These are phyloP conservation scores for Chymomyza costata DNA, from an alignment of 1,140 invertebrate genomes.

Conservation along the genomic window DNA sequence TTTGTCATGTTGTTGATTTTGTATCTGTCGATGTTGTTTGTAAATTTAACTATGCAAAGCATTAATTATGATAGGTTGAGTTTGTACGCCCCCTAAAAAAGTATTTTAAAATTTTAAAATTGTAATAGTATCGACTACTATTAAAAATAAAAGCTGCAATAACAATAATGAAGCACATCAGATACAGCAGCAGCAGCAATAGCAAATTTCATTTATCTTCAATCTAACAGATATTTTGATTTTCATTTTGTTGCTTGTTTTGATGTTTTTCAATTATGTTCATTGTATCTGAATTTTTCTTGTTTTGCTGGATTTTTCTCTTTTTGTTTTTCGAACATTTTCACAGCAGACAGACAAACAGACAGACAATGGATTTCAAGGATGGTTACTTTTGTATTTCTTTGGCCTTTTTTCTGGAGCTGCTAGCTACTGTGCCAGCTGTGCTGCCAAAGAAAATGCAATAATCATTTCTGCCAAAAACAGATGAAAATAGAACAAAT, in stretches of 20 bases:
- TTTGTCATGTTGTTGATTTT: too few species aligned
- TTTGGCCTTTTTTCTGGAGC: not conserved
- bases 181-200: too few species aligned
- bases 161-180: constrained; percentile 5
- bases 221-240: constrained; percentile 46
- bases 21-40: too few species aligned
- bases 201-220: constrained; percentile 23
- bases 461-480: constrained; percentile 59
- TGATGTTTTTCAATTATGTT: constrained; percentile 64
- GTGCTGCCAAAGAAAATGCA: constrained; percentile 33
- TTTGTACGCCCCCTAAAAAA: too few species aligned
- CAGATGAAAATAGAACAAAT: constrained; percentile 35
- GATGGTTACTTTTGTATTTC: constrained; percentile 59
- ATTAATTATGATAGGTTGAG: too few species aligned
- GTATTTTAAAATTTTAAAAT: too few species aligned
- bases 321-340: constrained; percentile 22
- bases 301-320: constrained; percentile 20
- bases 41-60: too few species aligned
- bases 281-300: constrained; percentile 11
- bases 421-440: constrained; percentile 10
- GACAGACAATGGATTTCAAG: constrained; percentile 67
- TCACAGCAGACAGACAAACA: constrained; percentile 36
- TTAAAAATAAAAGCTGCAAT: too few species aligned
- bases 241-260: constrained; percentile 52
- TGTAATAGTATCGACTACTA: too few species aligned